Percentiles rank a stretch among this genome's conserved stretches.
Evolutionary conservation across 2,113 vertebrate genomes (phyloP).

Genomic region (Melierax canorus): DNA sequence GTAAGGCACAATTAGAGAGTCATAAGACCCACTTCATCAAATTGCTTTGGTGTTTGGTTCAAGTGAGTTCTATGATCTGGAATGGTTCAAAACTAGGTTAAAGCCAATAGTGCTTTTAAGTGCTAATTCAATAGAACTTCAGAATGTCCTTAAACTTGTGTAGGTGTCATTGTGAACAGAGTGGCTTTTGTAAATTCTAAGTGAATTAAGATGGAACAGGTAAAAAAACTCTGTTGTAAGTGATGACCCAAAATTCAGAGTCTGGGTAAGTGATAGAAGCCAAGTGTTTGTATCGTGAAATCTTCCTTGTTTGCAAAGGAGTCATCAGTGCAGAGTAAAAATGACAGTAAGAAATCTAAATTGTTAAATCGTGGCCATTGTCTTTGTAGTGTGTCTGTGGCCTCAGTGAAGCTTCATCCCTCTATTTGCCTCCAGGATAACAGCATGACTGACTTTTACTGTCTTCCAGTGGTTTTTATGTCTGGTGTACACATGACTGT

Average conservation of each 20-base stretch:
- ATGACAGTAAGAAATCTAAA: neutral
- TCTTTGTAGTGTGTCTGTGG: neutral
- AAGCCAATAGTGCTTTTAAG: neutral
- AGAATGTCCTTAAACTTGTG: neutral
- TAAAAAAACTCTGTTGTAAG: neutral
- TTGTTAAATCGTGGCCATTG: neutral
- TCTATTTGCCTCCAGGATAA: neutral
- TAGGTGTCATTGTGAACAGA: neutral
- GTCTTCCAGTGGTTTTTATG: neutral
- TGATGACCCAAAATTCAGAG: neutral
- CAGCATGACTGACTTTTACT: neutral
- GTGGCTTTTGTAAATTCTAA: neutral
- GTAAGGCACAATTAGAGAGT: neutral
- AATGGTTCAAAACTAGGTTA: neutral
- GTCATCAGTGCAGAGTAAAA: neutral
- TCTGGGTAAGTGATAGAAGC: neutral
- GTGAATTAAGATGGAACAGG: neutral
- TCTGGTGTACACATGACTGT: neutral
- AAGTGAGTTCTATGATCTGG: neutral
- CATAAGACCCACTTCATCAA: neutral
- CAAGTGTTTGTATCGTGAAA: accelerated
- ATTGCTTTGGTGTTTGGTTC: neutral
- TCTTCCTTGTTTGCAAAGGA: neutral
- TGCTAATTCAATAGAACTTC: neutral
- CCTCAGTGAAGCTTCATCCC: neutral